Evolutionary conservation across 2,888 invertebrate species (phyloP).

Genomic region (Spilosoma lubricipeda): DNA sequence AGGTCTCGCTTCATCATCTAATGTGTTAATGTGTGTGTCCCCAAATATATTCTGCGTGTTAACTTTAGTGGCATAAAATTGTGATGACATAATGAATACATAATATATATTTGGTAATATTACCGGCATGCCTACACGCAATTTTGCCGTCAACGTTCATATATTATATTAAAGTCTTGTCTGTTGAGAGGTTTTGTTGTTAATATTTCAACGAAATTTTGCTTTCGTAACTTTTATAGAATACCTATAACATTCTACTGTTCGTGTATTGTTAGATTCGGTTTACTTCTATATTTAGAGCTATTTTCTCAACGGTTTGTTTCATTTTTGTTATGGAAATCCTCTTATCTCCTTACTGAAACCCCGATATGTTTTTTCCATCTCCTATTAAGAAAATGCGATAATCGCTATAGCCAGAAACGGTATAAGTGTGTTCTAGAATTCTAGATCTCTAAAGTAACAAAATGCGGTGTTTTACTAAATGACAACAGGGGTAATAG

Average conservation of each 20-base stretch:
- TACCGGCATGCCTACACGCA: slow-evolving; percentile 19
- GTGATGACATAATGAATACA: slow-evolving; percentile 31
- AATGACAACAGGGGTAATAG: too few species aligned
- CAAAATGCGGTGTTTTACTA: too few species aligned
- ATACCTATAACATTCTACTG: neutral
- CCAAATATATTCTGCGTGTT: neutral
- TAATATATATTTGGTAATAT: slow-evolving; percentile 33
- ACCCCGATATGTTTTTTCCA: too few species aligned
- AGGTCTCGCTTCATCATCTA: slow-evolving; percentile 11
- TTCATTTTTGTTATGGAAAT: too few species aligned
- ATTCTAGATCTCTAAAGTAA: too few species aligned
- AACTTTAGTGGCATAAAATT: slow-evolving; percentile 22
- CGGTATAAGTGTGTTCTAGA: too few species aligned
- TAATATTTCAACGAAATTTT: neutral
- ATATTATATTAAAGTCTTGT: slow-evolving; percentile 19
- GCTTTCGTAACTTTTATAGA: neutral
- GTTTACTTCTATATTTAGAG: too few species aligned
- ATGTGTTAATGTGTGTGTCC: neutral
- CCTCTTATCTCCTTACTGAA: too few species aligned
- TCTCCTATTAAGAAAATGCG: too few species aligned
- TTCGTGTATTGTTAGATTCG: neutral
- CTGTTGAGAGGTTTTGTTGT: slow-evolving; percentile 9
- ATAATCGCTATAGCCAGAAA: too few species aligned
- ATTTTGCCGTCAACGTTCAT: slow-evolving; percentile 29
- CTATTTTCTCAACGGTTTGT: too few species aligned